Percentiles rank a stretch among this genome's conserved stretches.
These are phyloP conservation scores for Apogon hyalosoma DNA, from an alignment of 2,797 vertebrate genomes.

Conservation along the genomic window DNA sequence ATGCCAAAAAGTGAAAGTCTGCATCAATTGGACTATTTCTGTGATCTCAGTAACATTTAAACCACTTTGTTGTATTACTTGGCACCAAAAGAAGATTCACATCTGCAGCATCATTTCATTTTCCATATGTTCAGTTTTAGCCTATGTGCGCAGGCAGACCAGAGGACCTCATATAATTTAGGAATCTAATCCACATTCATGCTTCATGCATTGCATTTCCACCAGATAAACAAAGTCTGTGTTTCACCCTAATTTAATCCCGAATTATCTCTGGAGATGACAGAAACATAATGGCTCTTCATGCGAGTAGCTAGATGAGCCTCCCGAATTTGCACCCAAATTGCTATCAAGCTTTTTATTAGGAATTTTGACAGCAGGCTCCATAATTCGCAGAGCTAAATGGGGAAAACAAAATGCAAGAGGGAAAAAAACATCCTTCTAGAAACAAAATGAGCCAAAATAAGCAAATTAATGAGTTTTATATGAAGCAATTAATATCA, in stretches of 20 bases:
- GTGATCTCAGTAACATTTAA: constrained; percentile 1
- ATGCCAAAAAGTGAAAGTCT: constrained; percentile 20
- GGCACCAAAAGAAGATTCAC: neutral
- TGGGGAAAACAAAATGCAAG: neutral
- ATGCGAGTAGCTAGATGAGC: constrained; percentile 44
- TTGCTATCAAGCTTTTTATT: constrained; percentile 33
- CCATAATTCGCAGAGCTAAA: neutral
- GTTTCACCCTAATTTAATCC: constrained; percentile 53
- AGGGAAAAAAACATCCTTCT: neutral
- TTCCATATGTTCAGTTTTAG: constrained; percentile 10
- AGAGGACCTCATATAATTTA: constrained; percentile 8
- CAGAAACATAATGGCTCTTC: constrained; percentile 38
- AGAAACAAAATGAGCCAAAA: constrained; percentile 1
- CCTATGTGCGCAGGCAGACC: constrained; percentile 3
- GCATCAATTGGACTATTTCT: constrained; percentile 2
- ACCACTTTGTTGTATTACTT: neutral
- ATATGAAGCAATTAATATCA: constrained; percentile 12
- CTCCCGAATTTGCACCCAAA: constrained; percentile 42
- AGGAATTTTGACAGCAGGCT: constrained; percentile 26
- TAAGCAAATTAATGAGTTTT: constrained; percentile 25
- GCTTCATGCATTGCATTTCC: constrained; percentile 12
- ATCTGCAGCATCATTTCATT: constrained; percentile 10
- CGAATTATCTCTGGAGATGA: constrained; percentile 41
- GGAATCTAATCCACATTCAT: constrained; percentile 18
- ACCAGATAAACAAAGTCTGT: constrained; percentile 30